These are phyloP conservation scores for Agrotis exclamationis DNA, from an alignment of 2,888 invertebrate genomes.

Conservation along the genomic window DNA sequence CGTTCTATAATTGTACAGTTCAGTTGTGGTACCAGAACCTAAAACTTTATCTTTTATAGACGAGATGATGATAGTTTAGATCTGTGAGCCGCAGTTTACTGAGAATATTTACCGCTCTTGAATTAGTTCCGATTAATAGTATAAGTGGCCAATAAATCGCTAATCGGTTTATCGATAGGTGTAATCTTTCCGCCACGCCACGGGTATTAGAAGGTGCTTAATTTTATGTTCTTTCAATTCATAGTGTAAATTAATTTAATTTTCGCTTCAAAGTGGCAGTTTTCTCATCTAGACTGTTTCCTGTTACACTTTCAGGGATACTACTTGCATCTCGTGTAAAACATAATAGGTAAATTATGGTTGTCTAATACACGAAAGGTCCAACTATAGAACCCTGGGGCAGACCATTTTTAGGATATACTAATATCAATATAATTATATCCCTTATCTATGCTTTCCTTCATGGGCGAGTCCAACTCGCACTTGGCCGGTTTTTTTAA, in stretches of 20 bases:
- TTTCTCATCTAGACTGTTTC: neutral
- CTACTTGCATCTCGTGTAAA: too few species aligned
- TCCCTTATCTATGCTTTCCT: too few species aligned
- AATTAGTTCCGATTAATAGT: conserved; percentile 42
- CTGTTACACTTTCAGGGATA: too few species aligned
- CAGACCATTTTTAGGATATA: neutral
- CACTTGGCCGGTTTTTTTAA: too few species aligned
- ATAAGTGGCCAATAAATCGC: conserved; percentile 51
- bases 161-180: conserved; percentile 47
- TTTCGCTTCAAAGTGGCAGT: neutral
- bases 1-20: neutral
- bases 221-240: conserved; percentile 30
- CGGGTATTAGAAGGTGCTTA: conserved; percentile 13
- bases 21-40: neutral
- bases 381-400: neutral
- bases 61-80: neutral
- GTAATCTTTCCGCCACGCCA: conserved; percentile 42
- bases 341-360: too few species aligned
- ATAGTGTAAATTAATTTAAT: conserved; percentile 14
- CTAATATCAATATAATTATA: too few species aligned
- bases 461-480: too few species aligned
- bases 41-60: neutral
- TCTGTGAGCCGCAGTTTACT: neutral
- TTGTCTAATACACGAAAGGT: neutral
- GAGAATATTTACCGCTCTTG: conserved; percentile 22